Evolutionary conservation across 2,113 vertebrate species (phyloP), one percentile per base, ranked within the genome.

Genomic region (Eulemur rufifrons): DNA sequence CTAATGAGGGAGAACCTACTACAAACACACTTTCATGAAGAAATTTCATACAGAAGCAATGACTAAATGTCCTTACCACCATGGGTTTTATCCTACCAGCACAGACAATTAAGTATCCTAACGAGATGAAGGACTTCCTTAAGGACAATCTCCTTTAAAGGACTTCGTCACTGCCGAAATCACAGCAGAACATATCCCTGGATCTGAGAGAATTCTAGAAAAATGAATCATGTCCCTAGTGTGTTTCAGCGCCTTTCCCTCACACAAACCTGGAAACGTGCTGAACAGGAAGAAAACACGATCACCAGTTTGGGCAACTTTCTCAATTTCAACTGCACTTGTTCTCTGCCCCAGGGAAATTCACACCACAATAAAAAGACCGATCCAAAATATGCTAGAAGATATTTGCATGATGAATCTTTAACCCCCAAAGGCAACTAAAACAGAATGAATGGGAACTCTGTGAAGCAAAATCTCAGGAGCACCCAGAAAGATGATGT

Each of bases 331-430:
- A 73, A 52, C n/a, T 71, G 18, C 29, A 86, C 52, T 50, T 91
- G 54, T 83, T 94, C 45, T 86, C 54, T 5, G 50, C 12, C 54
- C 63, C 8, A 73, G 56, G 59, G 66, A 54, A 87, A 89, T 61
- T 90, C 34, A 86, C 54, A 85, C 37, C 77, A 54, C 64, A 69
- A 29, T 23, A 90, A 76, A 91, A 96, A 93, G 39, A 95, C 23
- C n/a, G 69, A 90, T 32, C 71, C n/a, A 50, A 76, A 87, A 66
- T 27, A 82, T 39, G 27, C 37, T 9, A 50, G 50, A 84, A 86
- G 54, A 27, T 6, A 77, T 10, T 77, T 84, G 54, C 63, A 83
- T n/a, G 80, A 61, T 82, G 86, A 84, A 64, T 64, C 85, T 81
- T 64, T 69, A 86, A 86, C 56, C 52, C 71, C 37, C 59, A 61